Percentiles rank a stretch among this genome's conserved stretches.
phyloP scores from a whole-genome alignment of 37 sponge, comb jelly and placozoan species.

The Aphrocallistes beatrix region DNA sequence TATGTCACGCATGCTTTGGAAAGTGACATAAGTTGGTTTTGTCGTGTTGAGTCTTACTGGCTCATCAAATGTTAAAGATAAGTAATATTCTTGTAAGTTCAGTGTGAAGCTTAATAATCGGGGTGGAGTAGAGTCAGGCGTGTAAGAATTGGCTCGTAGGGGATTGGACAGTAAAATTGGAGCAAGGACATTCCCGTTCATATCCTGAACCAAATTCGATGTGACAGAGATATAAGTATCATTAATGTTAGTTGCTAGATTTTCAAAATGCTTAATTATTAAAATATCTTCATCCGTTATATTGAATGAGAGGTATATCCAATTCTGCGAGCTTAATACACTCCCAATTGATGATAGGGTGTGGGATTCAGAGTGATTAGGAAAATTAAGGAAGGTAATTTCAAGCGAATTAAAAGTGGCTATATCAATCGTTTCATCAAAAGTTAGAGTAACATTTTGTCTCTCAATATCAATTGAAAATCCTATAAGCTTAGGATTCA shows the following conservation, averaged over 20 bases:
- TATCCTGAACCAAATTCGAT: conserved; percentile 36
- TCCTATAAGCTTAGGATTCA: conserved; percentile 34
- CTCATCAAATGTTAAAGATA: conserved; percentile 69
- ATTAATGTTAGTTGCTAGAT: conserved; percentile 34
- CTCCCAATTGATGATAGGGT: not conserved
- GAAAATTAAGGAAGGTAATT: conserved; percentile 48
- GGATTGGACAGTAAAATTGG: conserved; percentile 23
- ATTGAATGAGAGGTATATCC: conserved; percentile 55
- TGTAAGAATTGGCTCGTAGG: conserved; percentile 36
- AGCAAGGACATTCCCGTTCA: conserved; percentile 28
- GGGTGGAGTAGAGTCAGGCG: conserved; percentile 46
- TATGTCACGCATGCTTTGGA: conserved; percentile 34
- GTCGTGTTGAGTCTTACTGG: conserved; percentile 55
- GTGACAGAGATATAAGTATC: conserved; percentile 69
- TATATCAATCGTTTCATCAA: conserved; percentile 58
- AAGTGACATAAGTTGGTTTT: conserved; percentile 34
- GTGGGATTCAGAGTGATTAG: conserved; percentile 47
- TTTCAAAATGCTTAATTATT: conserved; percentile 49
- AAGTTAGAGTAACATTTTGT: conserved; percentile 65
- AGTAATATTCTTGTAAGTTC: conserved; percentile 43
- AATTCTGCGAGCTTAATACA: conserved; percentile 31
- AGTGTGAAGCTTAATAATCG: conserved; percentile 33
- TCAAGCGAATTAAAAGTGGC: conserved; percentile 25
- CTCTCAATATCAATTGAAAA: conserved; percentile 56
- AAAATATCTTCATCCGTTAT: conserved; percentile 41